Evolutionary conservation across 1,140 invertebrate species (phyloP).

Genomic region (Neomicropteryx cornuta): DNA sequence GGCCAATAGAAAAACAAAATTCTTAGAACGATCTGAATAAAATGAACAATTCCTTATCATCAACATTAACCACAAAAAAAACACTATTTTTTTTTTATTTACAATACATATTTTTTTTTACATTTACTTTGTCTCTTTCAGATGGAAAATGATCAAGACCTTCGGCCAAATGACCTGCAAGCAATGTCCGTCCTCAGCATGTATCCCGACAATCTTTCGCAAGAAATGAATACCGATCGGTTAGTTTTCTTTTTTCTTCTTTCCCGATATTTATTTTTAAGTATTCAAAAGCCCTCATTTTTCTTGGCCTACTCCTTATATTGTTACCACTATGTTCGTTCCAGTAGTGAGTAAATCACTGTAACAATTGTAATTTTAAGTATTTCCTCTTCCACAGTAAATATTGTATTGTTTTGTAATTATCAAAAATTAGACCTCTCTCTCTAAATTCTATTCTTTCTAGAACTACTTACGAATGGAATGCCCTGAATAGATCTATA

Average conservation of each 20-base stretch:
- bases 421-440: neutral
- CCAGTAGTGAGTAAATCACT: too few species aligned
- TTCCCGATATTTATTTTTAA: neutral
- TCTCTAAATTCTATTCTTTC: too few species aligned
- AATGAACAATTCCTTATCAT: conserved; percentile 15
- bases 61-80: neutral
- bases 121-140: conserved; percentile 13
- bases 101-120: neutral
- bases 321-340: neutral
- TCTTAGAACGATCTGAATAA: conserved; percentile 13
- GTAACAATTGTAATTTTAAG: neutral
- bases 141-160: conserved; percentile 29
- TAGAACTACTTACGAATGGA: too few species aligned
- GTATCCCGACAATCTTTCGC: conserved; percentile 34
- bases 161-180: conserved; percentile 29
- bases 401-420: neutral
- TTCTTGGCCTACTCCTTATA: neutral
- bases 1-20: too few species aligned
- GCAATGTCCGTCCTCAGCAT: conserved; percentile 37
- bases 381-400: neutral
- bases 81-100: neutral
- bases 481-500: too few species aligned
- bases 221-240: conserved; percentile 41
- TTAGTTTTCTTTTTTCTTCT: conserved; percentile 19
- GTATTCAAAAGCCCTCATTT: neutral